Evolutionary conservation across 2,113 vertebrate species (phyloP).

Genomic region (Orthonyx spaldingii): DNA sequence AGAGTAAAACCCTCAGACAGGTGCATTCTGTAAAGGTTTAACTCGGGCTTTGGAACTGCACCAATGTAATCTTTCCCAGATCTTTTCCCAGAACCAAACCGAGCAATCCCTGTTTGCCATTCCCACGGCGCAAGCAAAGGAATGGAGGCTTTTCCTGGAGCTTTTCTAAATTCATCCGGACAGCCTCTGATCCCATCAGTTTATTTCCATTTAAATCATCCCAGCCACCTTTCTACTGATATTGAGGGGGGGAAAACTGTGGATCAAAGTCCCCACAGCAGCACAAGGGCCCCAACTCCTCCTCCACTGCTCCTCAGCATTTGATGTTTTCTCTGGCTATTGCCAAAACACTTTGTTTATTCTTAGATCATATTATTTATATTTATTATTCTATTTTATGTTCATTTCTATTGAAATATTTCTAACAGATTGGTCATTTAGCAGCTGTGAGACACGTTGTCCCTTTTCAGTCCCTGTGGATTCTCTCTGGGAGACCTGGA

Average conservation of each 20-base stretch:
- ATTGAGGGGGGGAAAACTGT: neutral
- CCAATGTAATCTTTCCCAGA: fast-evolving
- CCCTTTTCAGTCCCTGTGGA: neutral
- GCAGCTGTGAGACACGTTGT: neutral
- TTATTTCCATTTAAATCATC: neutral
- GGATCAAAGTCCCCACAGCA: neutral
- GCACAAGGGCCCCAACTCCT: neutral
- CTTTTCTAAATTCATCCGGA: neutral
- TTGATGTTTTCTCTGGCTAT: neutral
- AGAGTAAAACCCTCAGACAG: neutral
- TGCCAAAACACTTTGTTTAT: neutral
- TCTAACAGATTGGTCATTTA: no score
- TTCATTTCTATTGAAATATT: neutral
- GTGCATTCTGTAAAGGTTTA: neutral
- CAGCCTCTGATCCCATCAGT: neutral
- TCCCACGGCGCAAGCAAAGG: neutral
- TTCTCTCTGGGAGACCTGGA: neutral
- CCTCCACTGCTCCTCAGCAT: neutral
- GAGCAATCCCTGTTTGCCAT: neutral
- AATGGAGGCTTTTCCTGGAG: neutral
- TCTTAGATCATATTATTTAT: neutral
- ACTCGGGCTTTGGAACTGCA: neutral
- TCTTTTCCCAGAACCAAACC: neutral
- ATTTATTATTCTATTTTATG: neutral
- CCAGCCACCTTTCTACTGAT: neutral